Conservation (phyloP, 2,888 invertebrate genomes). For the Apoda limacodes region DNA sequence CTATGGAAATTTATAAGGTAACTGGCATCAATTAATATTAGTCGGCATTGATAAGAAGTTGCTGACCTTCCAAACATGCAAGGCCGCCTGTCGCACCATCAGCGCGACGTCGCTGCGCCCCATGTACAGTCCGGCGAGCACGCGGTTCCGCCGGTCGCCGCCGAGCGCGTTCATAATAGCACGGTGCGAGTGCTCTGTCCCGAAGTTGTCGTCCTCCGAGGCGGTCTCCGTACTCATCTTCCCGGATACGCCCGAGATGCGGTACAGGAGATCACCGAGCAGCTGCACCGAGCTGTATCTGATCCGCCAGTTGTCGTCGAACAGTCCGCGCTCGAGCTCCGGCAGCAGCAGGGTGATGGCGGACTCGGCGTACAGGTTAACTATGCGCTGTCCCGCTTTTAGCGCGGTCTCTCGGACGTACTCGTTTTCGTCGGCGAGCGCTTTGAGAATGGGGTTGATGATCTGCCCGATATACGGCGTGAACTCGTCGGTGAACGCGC, state of each 20-base stretch:
- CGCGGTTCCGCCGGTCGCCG: slow-evolving; percentile 89
- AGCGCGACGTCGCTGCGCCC: slow-evolving; percentile 96
- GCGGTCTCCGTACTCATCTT: slow-evolving; percentile 99
- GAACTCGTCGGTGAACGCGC: slow-evolving; percentile 95
- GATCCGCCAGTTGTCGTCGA: slow-evolving; percentile 99
- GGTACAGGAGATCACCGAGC: slow-evolving; percentile 94
- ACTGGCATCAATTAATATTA: neutral
- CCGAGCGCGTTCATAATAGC: slow-evolving; percentile 93
- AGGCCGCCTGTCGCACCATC: slow-evolving; percentile 96
- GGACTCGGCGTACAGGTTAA: slow-evolving; percentile 95
- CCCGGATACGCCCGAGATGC: slow-evolving; percentile 97
- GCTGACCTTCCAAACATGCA: slow-evolving; percentile 96
- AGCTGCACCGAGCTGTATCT: slow-evolving; percentile 94
- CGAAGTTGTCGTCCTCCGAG: slow-evolving; percentile 98
- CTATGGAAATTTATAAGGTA: neutral
- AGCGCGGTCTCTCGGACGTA: slow-evolving; percentile 98
- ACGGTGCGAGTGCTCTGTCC: slow-evolving; percentile 94
- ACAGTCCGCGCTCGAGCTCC: slow-evolving; percentile 92
- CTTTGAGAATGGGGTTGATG: slow-evolving; percentile 96
- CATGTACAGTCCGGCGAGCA: slow-evolving; percentile 96
- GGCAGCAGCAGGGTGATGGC: slow-evolving; percentile 94
- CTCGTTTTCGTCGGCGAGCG: slow-evolving; percentile 98
- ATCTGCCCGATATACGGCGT: slow-evolving; percentile 96
- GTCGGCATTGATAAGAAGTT: neutral
- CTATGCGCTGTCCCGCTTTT: slow-evolving; percentile 96